These are phyloP conservation scores for Apamea anceps DNA, from an alignment of 2,888 invertebrate genomes.

Conservation along the genomic window DNA sequence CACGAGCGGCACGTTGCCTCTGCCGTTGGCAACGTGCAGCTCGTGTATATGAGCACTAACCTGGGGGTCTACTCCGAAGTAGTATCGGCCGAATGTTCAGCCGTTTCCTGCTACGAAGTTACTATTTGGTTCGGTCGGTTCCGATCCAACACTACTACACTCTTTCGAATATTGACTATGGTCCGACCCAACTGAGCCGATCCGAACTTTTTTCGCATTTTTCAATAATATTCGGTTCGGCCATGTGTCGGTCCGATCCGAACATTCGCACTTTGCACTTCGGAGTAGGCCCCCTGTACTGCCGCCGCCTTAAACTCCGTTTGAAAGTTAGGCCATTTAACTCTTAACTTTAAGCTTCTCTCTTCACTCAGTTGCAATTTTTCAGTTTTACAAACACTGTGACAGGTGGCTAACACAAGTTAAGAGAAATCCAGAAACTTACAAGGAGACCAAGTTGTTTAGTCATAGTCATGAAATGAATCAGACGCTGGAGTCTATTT, in stretches of 20 bases:
- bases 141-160: too few species aligned
- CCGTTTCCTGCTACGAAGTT: too few species aligned
- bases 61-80: too few species aligned
- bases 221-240: too few species aligned
- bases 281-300: too few species aligned
- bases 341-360: conserved; percentile 65
- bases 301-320: neutral
- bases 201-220: too few species aligned
- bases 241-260: too few species aligned
- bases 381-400: conserved; percentile 95
- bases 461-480: conserved; percentile 89
- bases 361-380: conserved; percentile 80
- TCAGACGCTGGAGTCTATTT: conserved; percentile 90
- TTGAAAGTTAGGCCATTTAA: conserved; percentile 2
- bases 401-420: conserved; percentile 92
- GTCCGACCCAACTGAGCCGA: too few species aligned
- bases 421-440: conserved; percentile 92
- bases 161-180: too few species aligned
- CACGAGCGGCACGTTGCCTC: neutral
- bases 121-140: too few species aligned
- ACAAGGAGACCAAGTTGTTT: conserved; percentile 90
- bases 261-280: too few species aligned
- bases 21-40: neutral
- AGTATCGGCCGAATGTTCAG: too few species aligned
- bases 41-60: neutral